Conservation (phyloP, 2,797 vertebrate species). For the Clarias laeviceps region DNA sequence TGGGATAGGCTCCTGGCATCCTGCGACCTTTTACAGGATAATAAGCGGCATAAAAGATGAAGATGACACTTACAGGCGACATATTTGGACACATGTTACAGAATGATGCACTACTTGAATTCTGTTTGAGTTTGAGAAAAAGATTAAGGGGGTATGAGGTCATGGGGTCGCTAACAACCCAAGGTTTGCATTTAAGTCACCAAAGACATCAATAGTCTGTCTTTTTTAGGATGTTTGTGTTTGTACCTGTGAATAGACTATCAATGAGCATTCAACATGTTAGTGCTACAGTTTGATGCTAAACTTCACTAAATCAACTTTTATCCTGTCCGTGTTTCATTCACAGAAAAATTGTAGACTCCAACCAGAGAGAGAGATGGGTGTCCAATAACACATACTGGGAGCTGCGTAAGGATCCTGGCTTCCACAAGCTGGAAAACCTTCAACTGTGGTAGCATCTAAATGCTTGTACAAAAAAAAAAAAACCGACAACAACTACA, state of each 20-base stretch:
- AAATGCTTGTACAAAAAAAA: slow-evolving; percentile 64
- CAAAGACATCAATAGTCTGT: background rate
- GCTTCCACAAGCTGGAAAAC: slow-evolving; percentile 92
- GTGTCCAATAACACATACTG: slow-evolving; percentile 95
- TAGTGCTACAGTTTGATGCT: background rate
- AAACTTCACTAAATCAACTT: background rate
- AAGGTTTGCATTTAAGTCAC: background rate
- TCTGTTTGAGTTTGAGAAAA: background rate
- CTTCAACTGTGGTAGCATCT: slow-evolving; percentile 88
- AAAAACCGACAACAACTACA: slow-evolving; percentile 45
- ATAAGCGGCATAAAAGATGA: too few species aligned
- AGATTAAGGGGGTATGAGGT: background rate
- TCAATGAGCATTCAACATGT: background rate
- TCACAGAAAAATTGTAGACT: slow-evolving; percentile 89
- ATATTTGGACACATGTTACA: background rate
- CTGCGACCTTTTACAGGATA: too few species aligned
- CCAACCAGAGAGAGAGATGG: slow-evolving; percentile 95
- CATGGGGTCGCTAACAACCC: background rate
- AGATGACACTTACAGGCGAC: background rate
- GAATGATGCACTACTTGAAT: background rate
- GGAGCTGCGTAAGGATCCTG: slow-evolving; percentile 96
- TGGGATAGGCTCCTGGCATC: too few species aligned
- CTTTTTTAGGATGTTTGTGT: background rate
- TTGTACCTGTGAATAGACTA: background rate
- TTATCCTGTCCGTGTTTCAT: slow-evolving; percentile 17